Percentiles rank a stretch among this genome's conserved stretches.
phyloP scores from a whole-genome alignment of 1,140 invertebrate genomes.

The Aethina tumida region DNA sequence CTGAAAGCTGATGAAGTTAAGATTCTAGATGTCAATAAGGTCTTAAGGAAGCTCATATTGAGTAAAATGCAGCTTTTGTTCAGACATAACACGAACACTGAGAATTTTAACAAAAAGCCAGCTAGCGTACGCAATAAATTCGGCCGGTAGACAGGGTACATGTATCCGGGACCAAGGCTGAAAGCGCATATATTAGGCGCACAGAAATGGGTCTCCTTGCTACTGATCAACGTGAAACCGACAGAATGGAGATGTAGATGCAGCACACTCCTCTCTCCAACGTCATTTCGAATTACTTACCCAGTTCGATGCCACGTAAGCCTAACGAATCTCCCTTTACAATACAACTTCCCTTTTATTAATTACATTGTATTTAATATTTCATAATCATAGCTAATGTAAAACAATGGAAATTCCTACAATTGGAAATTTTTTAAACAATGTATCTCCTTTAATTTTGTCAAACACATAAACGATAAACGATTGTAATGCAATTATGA shows the following conservation, averaged over 20 bases:
- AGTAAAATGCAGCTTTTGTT: slow-evolving; percentile 19
- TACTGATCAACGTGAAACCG: slow-evolving; percentile 6
- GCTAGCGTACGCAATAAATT: slow-evolving; percentile 19
- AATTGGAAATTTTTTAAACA: no score
- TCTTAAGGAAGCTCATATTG: slow-evolving; percentile 9
- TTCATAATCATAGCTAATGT: no score
- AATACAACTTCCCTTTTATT: no score
- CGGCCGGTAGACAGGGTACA: slow-evolving; percentile 20
- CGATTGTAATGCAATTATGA: no score
- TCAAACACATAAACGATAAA: no score
- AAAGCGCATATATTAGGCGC: slow-evolving; percentile 21
- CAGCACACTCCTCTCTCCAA: slow-evolving; percentile 2
- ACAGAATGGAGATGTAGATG: slow-evolving; percentile 1
- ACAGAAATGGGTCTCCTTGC: background rate
- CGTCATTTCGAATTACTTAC: background rate
- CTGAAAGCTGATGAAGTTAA: slow-evolving; percentile 4
- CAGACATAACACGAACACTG: slow-evolving; percentile 17
- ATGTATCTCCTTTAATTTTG: no score
- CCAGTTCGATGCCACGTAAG: background rate
- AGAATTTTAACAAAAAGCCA: slow-evolving; percentile 24
- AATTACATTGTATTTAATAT: no score
- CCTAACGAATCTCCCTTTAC: background rate
- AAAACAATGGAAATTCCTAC: no score
- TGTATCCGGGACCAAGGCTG: slow-evolving; percentile 18
- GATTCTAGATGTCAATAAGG: slow-evolving; percentile 6